Evolutionary conservation across 35 echinoderm and acorn worm genomes (phyloP), one percentile per base, ranked within the genome.

Genomic region (Heliocidaris tuberculata): DNA sequence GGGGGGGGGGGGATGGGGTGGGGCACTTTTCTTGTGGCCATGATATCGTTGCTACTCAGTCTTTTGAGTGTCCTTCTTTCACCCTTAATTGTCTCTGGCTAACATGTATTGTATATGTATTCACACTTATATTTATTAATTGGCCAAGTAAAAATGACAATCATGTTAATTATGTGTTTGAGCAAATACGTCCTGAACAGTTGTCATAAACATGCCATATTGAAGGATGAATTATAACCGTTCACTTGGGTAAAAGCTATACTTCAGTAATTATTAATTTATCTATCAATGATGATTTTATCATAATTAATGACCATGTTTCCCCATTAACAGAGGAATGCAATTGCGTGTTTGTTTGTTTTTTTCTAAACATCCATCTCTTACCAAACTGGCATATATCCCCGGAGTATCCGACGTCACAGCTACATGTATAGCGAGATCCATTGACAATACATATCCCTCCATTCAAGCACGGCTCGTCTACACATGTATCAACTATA

Each of bases 311-410:
- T 42, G 35, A 42, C 3, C 35, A 42, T 42, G 35, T 42, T 42
- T 42, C 35, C 3, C 35, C 35, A 42, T 42, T 42, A 42, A 42
- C 35, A 42, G 35, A 42, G 0, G 3, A 42, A 0, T 42, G 35
- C 35, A 3, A 3, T 42, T 42, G 35, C 35, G 35, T 42, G 35
- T 42, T 42, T n/a, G n/a, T n/a, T n/a, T n/a, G n/a, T n/a, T n/a
- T n/a, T 42, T 42, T 42, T 42, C 35, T 42, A 42, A 42, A 42
- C 35, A 9, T 7, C 6, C 85, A 21, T 9, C 85, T 88, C 96
- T 93, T 88, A 97, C 96, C 94, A 31, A 97, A 95, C 13, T 93
- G 60, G 60, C 96, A 97, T 48, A 93, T 94, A 24, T 93, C 87
- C 6, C 96, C 96, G 6, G 96, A 95, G n/a, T 95, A 95, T 32